Base-by-base conservation (phyloP, 1,140 invertebrate species). In the Calycopis cecrops region DNA sequence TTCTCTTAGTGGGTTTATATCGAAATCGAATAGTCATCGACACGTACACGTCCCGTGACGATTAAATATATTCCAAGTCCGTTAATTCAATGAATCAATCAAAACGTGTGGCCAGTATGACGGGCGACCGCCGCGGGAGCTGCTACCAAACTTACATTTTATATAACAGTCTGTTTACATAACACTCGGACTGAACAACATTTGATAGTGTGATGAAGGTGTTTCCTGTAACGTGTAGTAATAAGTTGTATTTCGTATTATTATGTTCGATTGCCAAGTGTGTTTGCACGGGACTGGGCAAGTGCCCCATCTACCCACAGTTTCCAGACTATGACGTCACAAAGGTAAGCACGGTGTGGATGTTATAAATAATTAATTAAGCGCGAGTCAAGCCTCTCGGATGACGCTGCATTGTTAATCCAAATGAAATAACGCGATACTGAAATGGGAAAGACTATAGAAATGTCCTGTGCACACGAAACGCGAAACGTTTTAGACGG, bases 271-370 rank as follows among this genome's bases (percentile, higher is more conserved):
- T 73, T 18, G 28, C 71, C 11, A 63, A 55, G 44, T 50, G 54
- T 35, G 76, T 73, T 18, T 60, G 65, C 53, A 78, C 87, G 9
- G 90, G 90, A 35, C 84, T 92, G 35, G 91, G 91, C 56, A 87
- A 82, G 69, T 92, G 91, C 76, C 91, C 91, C 9, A 85, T 89
- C 52, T 90, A 91, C 67, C 86, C 86, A 58, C 87, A 89, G 61
- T 87, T 91, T 69, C 86, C 89, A 21, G 83, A 91, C 76, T 92
- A 91, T 63, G 89, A 92, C 65, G 86, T 91, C 59, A 86, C 78
- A 52, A 82, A 75, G 73, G 91, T 92, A 73, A 90, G 88, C 16
- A 14, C 21, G 21, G 21, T 28, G 21, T 28, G 2, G 2, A 28
- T 6, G 6, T 28, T 28, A 28, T 28, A 28, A 28, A 28, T 28